These are phyloP conservation scores for Sphaeridia pumilis DNA, from an alignment of 2,888 invertebrate species.

Conservation along the genomic window DNA sequence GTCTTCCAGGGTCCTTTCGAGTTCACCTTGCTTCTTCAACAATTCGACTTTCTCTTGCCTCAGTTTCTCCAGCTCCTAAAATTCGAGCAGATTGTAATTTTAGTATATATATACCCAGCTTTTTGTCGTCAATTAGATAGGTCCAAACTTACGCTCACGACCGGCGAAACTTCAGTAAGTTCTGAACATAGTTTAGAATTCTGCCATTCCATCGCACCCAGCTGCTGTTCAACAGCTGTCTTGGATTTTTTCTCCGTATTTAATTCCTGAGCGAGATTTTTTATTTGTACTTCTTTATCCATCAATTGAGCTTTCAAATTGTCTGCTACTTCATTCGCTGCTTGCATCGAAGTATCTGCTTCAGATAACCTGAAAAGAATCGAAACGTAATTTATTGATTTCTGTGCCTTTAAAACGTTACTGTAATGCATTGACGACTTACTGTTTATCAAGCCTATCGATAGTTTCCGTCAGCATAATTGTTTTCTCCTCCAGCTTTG, in stretches of 20 bases:
- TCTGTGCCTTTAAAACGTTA: no score
- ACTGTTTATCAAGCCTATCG: constrained; percentile 90
- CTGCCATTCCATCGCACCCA: neutral
- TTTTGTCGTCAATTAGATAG: no score
- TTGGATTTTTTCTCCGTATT: no score
- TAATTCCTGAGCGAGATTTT: no score
- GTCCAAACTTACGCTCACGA: no score
- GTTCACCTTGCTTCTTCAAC: constrained; percentile 70
- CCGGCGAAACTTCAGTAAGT: no score
- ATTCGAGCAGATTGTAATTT: no score
- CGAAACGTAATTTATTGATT: no score
- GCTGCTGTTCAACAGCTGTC: neutral
- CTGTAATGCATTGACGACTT: no score
- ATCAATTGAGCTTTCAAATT: neutral
- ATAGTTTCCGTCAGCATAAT: constrained; percentile 86
- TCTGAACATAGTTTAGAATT: no score
- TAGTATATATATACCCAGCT: no score
- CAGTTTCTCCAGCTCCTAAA: constrained; percentile 63
- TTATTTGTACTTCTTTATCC: neutral
- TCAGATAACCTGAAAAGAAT: constrained; percentile 1
- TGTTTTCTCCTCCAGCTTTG: constrained; percentile 88
- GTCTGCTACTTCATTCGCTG: neutral
- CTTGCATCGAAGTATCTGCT: neutral
- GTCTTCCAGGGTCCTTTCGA: constrained; percentile 87
- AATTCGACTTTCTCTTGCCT: constrained; percentile 69